Evolutionary conservation across 2,113 vertebrate species (phyloP).

Genomic region (Fregetta grallaria): DNA sequence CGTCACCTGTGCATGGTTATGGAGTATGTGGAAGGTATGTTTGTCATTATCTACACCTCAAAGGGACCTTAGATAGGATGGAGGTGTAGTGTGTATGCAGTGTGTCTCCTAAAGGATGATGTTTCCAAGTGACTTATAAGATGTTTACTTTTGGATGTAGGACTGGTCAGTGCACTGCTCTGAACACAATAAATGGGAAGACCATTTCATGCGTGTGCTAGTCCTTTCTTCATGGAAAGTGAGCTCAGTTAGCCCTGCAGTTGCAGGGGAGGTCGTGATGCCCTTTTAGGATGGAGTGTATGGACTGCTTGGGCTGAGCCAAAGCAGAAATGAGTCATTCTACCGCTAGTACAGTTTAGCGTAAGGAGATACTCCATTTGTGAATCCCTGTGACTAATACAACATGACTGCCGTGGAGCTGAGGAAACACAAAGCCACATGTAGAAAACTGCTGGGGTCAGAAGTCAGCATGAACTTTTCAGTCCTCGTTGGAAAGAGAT

Average conservation of each 20-base stretch:
- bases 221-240: neutral
- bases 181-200: neutral
- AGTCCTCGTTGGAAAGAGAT: neutral
- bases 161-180: neutral
- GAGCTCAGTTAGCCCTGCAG: neutral
- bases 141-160: neutral
- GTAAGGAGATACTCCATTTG: neutral
- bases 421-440: neutral
- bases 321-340: neutral
- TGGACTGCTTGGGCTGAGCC: neutral
- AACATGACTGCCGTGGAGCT: neutral
- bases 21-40: slow-evolving; percentile 96
- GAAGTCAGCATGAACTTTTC: neutral
- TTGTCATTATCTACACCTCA: neutral
- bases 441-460: neutral
- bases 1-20: slow-evolving; percentile 98
- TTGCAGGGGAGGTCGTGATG: neutral
- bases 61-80: neutral
- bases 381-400: neutral
- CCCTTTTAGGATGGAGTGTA: neutral
- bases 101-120: neutral
- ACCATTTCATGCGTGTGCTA: neutral
- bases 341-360: neutral
- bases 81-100: neutral
- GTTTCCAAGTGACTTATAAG: neutral